These are phyloP conservation scores for Brachynemurus nebulosus DNA, from an alignment of 2,888 invertebrate species.

Conservation along the genomic window DNA sequence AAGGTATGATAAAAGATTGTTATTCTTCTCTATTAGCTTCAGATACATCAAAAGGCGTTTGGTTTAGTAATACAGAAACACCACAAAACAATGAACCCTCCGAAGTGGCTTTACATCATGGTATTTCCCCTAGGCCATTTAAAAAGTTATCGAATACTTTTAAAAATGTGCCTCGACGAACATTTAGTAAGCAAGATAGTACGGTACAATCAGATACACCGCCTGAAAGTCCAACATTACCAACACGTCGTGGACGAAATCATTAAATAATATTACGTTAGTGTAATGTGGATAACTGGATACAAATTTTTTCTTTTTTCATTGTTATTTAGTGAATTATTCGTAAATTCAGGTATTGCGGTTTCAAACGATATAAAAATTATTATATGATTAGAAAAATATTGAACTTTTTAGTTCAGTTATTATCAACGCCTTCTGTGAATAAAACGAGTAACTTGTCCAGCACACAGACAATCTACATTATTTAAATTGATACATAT, in stretches of 20 bases:
- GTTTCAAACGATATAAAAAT: no score
- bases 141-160: conserved; percentile 43
- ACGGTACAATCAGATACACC: conserved; percentile 25
- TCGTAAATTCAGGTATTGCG: no score
- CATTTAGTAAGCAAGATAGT: conserved; percentile 26
- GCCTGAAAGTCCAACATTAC: conserved; percentile 30
- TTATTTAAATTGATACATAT: no score
- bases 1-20: no score
- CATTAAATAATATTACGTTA: not conserved
- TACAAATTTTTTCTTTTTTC: not conserved
- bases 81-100: conserved; percentile 27
- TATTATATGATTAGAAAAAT: no score
- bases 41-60: conserved; percentile 27
- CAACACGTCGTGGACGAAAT: conserved; percentile 21
- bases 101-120: conserved; percentile 26
- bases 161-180: conserved; percentile 28
- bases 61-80: conserved; percentile 29
- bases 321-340: not conserved
- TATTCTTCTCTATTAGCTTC: no score
- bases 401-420: no score
- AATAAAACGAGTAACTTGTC: no score
- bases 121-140: conserved; percentile 52
- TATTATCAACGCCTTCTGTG: no score
- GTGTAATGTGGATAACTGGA: no score
- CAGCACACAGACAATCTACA: no score